Evolutionary conservation across 1,140 invertebrate species (phyloP).

Genomic region (Portunus trituberculatus): DNA sequence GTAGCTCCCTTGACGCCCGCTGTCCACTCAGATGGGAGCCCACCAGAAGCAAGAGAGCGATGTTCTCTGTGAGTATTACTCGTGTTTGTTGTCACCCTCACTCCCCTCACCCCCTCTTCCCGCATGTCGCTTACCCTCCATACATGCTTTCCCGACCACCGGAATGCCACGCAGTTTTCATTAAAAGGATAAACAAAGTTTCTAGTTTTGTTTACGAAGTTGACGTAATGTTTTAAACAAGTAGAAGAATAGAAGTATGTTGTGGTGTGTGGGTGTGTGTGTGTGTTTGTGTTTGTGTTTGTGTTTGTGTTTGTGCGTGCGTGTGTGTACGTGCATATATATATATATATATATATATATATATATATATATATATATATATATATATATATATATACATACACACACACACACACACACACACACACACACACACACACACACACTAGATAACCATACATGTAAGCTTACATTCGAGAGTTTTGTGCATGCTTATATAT

Average conservation of each 20-base stretch:
- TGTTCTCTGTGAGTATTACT: slow-evolving; percentile 66
- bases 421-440: slow-evolving; percentile 25
- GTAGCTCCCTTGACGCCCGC: slow-evolving; percentile 48
- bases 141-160: neutral
- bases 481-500: slow-evolving; percentile 32
- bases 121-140: neutral
- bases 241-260: neutral
- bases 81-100: slow-evolving; percentile 7
- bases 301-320: too few relatives aligned
- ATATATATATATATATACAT: slow-evolving; percentile 51
- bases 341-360: neutral
- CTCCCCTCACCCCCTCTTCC: neutral
- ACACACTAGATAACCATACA: slow-evolving; percentile 1
- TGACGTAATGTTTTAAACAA: too few relatives aligned
- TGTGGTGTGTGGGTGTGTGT: neutral
- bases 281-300: too few relatives aligned
- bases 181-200: neutral
- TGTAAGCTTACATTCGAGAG: neutral
- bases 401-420: slow-evolving; percentile 30
- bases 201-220: neutral
- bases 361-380: slow-evolving; percentile 44
- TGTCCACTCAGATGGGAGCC: slow-evolving; percentile 68
- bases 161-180: neutral
- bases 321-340: too few relatives aligned
- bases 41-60: slow-evolving; percentile 67